Percentiles rank a stretch among this genome's conserved stretches.
These are phyloP conservation scores for Spea multiplicata DNA, from an alignment of 2,113 vertebrate genomes.

Conservation along the genomic window DNA sequence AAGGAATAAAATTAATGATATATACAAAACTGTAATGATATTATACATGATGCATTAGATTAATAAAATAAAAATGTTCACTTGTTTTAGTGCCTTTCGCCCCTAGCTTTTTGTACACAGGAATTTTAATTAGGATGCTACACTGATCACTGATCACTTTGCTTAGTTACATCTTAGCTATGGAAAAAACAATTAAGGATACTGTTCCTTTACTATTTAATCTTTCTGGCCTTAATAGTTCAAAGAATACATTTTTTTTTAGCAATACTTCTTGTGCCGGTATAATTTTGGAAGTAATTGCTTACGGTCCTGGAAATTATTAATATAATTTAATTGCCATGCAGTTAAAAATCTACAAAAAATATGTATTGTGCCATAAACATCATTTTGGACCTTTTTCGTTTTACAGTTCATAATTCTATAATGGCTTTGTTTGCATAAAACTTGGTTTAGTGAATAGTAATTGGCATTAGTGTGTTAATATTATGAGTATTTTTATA, in stretches of 20 bases:
- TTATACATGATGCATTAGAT: slow-evolving; percentile 99
- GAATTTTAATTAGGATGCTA: slow-evolving; percentile 91
- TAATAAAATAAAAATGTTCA: slow-evolving; percentile 93
- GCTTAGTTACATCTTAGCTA: slow-evolving; percentile 98
- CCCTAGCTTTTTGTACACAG: slow-evolving; percentile 87
- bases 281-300: slow-evolving; percentile 68
- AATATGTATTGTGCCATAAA: neutral
- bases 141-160: slow-evolving; percentile 86
- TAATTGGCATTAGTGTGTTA: too few species aligned
- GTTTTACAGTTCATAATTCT: too few species aligned
- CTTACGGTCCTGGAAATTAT: slow-evolving; percentile 63
- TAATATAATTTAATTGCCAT: slow-evolving; percentile 56
- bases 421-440: too few species aligned
- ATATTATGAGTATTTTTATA: too few species aligned
- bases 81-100: slow-evolving; percentile 85
- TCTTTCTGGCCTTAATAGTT: slow-evolving; percentile 90
- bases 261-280: slow-evolving; percentile 71
- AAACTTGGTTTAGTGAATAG: too few species aligned
- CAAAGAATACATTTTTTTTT: slow-evolving; percentile 77
- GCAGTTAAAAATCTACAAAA: slow-evolving; percentile 47
- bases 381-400: neutral
- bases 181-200: slow-evolving; percentile 82
- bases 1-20: slow-evolving; percentile 99
- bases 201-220: slow-evolving; percentile 91
- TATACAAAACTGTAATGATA: slow-evolving; percentile 99